Evolutionary conservation across 2,888 invertebrate species (phyloP).

Genomic region (Callyntrura guangdongensis): DNA sequence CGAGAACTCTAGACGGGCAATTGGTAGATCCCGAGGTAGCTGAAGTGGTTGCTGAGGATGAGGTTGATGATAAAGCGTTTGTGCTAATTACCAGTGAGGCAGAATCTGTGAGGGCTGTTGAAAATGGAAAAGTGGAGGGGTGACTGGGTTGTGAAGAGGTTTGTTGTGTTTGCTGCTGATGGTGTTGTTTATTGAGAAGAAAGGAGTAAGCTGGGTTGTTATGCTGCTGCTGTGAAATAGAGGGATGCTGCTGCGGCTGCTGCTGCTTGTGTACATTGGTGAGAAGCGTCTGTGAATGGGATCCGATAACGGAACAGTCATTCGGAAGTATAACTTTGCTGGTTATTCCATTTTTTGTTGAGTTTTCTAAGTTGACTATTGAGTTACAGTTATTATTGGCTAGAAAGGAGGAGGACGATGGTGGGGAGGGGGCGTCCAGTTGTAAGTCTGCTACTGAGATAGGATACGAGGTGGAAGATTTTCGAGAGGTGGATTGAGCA

Average conservation of each 20-base stretch:
- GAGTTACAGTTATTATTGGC: slow-evolving; percentile 52
- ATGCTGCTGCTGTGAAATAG: slow-evolving; percentile 13
- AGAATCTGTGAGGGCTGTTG: slow-evolving; percentile 27
- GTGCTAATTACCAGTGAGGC: slow-evolving; percentile 71
- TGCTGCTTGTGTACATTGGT: slow-evolving; percentile 22
- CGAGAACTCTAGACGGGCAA: background rate
- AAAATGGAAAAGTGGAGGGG: background rate
- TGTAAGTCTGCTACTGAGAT: slow-evolving; percentile 70
- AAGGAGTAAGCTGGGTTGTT: slow-evolving; percentile 47
- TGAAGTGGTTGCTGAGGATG: slow-evolving; percentile 41
- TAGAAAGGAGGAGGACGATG: background rate
- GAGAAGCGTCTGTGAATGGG: slow-evolving; percentile 27
- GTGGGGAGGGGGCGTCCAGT: slow-evolving; percentile 49
- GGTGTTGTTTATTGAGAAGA: slow-evolving; percentile 43
- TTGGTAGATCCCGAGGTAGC: background rate
- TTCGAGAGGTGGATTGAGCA: slow-evolving; percentile 50
- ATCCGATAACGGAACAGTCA: slow-evolving; percentile 1
- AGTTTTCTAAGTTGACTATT: slow-evolving; percentile 43
- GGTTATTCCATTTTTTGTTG: slow-evolving; percentile 29
- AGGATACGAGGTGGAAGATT: slow-evolving; percentile 66
- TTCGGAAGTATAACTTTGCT: slow-evolving; percentile 18
- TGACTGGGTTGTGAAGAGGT: background rate
- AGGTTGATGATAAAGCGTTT: slow-evolving; percentile 62
- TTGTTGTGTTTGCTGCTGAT: slow-evolving; percentile 21
- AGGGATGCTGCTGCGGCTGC: slow-evolving; percentile 12